Evolutionary conservation across 92 coral and sea anemone genomes (phyloP), one percentile per base, ranked within the genome.

Genomic region (Porites rus): DNA sequence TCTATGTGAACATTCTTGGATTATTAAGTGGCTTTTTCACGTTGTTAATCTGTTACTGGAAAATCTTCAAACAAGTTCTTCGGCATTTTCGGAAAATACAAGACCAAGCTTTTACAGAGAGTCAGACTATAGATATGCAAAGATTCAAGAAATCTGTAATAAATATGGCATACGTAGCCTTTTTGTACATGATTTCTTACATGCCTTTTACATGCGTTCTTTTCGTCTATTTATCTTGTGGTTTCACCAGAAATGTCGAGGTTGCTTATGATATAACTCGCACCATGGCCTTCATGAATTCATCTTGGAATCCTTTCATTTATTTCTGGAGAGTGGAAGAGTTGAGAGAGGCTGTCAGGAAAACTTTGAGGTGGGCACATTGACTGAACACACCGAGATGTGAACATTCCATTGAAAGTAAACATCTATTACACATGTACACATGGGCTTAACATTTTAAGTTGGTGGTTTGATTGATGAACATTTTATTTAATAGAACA

Each of bases 321-420:
- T 91, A 91, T 64, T 91, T 87, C 73, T 91, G 94, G 94, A 91
- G 84, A 76, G 80, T 91, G 52, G 31, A 52, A 19, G 94, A 91
- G 46, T 71, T 91, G 16, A 52, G 89, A 46, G 78, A 31, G 7
- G 92, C 90, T 22, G 94, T 91, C 12, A 25, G 28, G 18, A 88
- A 88, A 22, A 52, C 59, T 8, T 1, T 82, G 25, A 70, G 46
- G 5, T 38, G 46, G 46, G 46, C 46, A 38, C 46, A 38, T 28
- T 38, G 46, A 38, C 46, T 38, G 46, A 38, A 38, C 46, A 38
- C 6, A 38, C 46, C 46, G 46, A 38, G 46, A 38, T 38, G 46
- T 38, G 46, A 38, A 38, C 6, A 38, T 38, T 38, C 46, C 46
- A 38, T 38, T 38, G 5, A 38, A 38, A 4, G 46, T 4, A 38